A percentile compares a stretch with the other conserved stretches of the same genome.
Conservation (phyloP, 2,797 vertebrate species). For the Alcedo atthis region DNA sequence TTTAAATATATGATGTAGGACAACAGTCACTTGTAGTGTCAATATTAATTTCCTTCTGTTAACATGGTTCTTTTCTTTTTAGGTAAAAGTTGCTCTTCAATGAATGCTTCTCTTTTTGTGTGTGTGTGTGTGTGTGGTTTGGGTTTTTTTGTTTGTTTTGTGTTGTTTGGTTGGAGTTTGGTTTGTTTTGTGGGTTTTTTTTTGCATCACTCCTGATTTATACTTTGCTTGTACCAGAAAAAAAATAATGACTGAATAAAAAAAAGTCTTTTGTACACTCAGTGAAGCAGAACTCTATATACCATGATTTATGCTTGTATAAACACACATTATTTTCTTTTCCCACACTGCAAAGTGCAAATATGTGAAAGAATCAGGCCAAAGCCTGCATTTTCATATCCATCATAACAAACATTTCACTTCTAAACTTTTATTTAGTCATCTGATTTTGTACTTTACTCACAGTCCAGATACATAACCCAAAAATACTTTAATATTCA, state of each 20-base stretch:
- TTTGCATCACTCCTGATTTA: not conserved
- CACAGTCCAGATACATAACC: not conserved
- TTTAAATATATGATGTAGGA: not conserved
- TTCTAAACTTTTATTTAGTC: not conserved
- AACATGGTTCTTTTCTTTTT: not conserved
- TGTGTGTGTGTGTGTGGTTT: too few relatives aligned
- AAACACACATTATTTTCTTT: not conserved
- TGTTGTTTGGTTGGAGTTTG: too few relatives aligned
- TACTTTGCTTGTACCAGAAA: not conserved
- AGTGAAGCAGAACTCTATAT: not conserved
- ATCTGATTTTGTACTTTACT: not conserved
- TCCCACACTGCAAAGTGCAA: not conserved
- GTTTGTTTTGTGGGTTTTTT: not conserved
- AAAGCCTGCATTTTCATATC: not conserved
- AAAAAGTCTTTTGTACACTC: not conserved
- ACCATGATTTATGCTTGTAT: not conserved
- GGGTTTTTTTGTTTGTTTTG: too few relatives aligned
- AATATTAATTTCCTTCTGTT: not conserved
- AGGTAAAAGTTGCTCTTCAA: not conserved
- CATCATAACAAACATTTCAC: not conserved
- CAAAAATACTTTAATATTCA: not conserved
- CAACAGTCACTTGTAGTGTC: not conserved
- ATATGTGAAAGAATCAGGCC: not conserved
- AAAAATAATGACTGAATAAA: not conserved
- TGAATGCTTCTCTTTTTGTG: not conserved